Evolutionary conservation across 2,888 invertebrate species (phyloP).

Genomic region (Limenitis arthemis): DNA sequence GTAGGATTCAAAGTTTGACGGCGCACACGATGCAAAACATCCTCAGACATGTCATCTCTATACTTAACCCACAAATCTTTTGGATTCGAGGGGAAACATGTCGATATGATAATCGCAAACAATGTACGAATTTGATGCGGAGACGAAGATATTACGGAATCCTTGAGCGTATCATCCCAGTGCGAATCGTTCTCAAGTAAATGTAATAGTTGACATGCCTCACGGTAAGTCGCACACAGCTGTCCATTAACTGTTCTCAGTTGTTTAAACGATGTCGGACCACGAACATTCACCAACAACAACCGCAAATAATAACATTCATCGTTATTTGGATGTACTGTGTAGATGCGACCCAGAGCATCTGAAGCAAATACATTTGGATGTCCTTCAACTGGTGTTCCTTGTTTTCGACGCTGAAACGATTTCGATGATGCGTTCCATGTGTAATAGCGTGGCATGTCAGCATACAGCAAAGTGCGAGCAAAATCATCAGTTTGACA

Average conservation of each 20-base stretch:
- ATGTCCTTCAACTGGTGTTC: conserved; percentile 23
- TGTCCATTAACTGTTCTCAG: conserved; percentile 17
- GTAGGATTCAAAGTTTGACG: conserved; percentile 20
- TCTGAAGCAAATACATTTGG: conserved; percentile 23
- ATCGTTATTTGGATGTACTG: conserved; percentile 20
- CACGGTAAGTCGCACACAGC: too few species aligned
- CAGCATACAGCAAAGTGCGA: conserved; percentile 28
- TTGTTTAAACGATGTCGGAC: conserved; percentile 23
- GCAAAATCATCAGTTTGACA: conserved; percentile 29
- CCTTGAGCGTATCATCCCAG: conserved; percentile 20
- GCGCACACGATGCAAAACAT: conserved; percentile 25
- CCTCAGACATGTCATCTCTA: conserved; percentile 27
- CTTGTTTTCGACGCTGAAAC: conserved; percentile 25
- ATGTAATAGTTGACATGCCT: conserved; percentile 22
- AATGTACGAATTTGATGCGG: conserved; percentile 20
- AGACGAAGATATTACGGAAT: conserved; percentile 19
- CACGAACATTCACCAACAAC: conserved; percentile 22
- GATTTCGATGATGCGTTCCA: conserved; percentile 26
- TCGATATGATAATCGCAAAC: conserved; percentile 27
- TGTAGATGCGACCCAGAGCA: conserved; percentile 23
- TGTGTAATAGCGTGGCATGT: conserved; percentile 28
- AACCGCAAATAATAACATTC: conserved; percentile 23
- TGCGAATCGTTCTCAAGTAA: conserved; percentile 19
- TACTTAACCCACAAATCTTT: conserved; percentile 25
- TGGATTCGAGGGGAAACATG: conserved; percentile 27